These are phyloP conservation scores for Heliconius ismenius DNA, from an alignment of 2,888 invertebrate genomes.

Conservation along the genomic window DNA sequence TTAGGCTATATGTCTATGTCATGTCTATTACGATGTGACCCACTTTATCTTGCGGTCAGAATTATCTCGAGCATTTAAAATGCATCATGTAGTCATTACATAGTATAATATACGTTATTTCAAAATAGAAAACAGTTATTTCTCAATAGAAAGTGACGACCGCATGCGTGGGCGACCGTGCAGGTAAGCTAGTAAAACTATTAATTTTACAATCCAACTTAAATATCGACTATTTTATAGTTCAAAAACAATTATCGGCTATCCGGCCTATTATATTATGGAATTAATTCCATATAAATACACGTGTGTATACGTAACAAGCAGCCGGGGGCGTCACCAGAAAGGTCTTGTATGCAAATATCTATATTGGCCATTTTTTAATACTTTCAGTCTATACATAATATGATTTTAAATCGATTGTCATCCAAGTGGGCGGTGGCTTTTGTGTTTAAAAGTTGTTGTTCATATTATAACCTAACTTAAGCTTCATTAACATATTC, in stretches of 20 bases:
- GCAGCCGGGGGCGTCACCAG: slow-evolving; percentile 41
- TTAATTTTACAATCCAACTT: no score
- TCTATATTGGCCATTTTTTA: slow-evolving; percentile 58
- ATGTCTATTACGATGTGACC: no score
- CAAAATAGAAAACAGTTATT: no score
- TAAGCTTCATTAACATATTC: slow-evolving; percentile 1
- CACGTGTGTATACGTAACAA: not conserved
- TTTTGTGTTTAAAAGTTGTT: slow-evolving; percentile 6
- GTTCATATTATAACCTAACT: not conserved
- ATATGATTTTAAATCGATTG: slow-evolving; percentile 33
- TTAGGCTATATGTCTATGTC: no score
- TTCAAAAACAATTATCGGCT: not conserved
- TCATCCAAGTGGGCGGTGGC: not conserved
- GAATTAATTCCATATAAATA: not conserved
- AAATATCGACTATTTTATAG: not conserved
- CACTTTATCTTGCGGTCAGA: no score
- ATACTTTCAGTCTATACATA: slow-evolving; percentile 60
- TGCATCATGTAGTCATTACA: no score
- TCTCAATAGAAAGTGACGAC: no score
- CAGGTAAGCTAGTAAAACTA: no score
- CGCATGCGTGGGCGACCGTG: no score
- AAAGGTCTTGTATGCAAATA: slow-evolving; percentile 56
- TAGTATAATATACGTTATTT: no score
- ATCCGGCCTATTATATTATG: no score
- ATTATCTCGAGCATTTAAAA: no score